A percentile compares a stretch with the other conserved stretches of the same genome.
Conservation (phyloP, 2,113 vertebrate genomes). For the Synodontis membranacea region DNA sequence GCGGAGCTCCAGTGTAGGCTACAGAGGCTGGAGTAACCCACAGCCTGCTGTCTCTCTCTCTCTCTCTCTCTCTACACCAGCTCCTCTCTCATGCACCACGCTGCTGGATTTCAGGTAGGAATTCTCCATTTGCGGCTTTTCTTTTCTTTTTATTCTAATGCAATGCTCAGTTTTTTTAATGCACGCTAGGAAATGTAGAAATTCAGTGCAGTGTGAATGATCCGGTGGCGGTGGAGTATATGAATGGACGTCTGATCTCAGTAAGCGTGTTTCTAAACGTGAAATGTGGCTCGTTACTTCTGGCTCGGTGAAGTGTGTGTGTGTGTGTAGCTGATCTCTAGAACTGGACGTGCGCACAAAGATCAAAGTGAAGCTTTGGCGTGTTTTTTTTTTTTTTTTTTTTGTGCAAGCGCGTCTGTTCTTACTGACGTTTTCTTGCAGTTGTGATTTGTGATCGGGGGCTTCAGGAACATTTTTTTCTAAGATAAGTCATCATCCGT, state of each 20-base stretch:
- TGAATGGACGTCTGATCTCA: slow-evolving; percentile 54
- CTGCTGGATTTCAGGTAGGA: slow-evolving; percentile 72
- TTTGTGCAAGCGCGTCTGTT: not conserved
- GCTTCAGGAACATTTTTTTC: not conserved
- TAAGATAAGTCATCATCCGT: not conserved
- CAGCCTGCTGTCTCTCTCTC: slow-evolving; percentile 53
- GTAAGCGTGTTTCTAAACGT: slow-evolving; percentile 9
- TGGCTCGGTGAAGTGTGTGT: not conserved
- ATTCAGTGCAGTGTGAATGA: slow-evolving; percentile 6
- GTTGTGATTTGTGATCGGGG: not conserved
- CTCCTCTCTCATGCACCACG: slow-evolving; percentile 67
- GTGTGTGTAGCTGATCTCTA: not conserved
- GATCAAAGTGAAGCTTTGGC: not conserved
- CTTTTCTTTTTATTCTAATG: not conserved
- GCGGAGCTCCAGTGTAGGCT: slow-evolving; percentile 51
- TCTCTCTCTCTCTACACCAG: slow-evolving; percentile 64
- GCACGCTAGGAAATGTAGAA: not conserved
- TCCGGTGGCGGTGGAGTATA: slow-evolving; percentile 42
- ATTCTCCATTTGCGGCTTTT: slow-evolving; percentile 27
- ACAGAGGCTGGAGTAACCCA: slow-evolving; percentile 47
- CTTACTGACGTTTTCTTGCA: not conserved
- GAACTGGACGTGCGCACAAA: not conserved
- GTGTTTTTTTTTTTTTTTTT: too few relatives aligned
- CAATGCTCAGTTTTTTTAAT: not conserved
- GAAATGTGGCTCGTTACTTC: slow-evolving; percentile 18